A percentile compares a stretch with the other conserved stretches of the same genome.
Evolutionary conservation across 2,888 invertebrate genomes (phyloP).

Genomic region (Ophion costatus): DNA sequence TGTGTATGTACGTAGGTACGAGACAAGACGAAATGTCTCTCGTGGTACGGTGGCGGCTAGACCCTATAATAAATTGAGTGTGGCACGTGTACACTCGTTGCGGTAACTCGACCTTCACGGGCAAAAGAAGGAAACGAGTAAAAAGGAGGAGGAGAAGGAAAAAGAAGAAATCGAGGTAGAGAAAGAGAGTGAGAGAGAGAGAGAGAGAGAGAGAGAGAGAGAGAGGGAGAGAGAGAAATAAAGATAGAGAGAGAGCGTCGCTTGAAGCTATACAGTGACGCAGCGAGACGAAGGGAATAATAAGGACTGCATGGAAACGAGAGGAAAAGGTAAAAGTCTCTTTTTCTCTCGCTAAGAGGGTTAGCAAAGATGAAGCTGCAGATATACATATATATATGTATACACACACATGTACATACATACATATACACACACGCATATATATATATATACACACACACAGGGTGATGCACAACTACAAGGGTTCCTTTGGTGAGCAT

Average conservation of each 20-base stretch:
- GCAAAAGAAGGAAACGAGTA: background rate
- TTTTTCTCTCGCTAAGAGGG: background rate
- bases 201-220: background rate
- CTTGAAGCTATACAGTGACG: conserved; percentile 11
- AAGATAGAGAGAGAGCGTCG: conserved; percentile 17
- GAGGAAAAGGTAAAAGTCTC: conserved; percentile 30
- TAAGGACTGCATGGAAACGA: conserved; percentile 23
- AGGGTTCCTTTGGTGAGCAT: too few relatives aligned
- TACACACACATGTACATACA: background rate
- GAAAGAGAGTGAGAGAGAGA: conserved; percentile 7
- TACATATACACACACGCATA: background rate
- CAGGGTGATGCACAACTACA: background rate
- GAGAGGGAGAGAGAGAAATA: background rate
- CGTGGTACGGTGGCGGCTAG: background rate
- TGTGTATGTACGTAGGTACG: background rate
- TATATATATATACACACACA: background rate
- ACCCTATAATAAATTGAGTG: conserved; percentile 39
- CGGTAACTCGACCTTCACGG: conserved; percentile 35
- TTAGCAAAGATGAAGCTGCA: conserved; percentile 3
- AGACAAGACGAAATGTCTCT: conserved; percentile 4
- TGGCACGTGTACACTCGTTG: conserved; percentile 40
- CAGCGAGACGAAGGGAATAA: conserved; percentile 18
- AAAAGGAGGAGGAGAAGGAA: background rate
- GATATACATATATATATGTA: background rate
- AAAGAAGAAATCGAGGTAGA: conserved; percentile 4